Percentiles rank a stretch among this genome's conserved stretches.
Conservation (phyloP, 2,113 vertebrate genomes). For the Centropus bengalensis region DNA sequence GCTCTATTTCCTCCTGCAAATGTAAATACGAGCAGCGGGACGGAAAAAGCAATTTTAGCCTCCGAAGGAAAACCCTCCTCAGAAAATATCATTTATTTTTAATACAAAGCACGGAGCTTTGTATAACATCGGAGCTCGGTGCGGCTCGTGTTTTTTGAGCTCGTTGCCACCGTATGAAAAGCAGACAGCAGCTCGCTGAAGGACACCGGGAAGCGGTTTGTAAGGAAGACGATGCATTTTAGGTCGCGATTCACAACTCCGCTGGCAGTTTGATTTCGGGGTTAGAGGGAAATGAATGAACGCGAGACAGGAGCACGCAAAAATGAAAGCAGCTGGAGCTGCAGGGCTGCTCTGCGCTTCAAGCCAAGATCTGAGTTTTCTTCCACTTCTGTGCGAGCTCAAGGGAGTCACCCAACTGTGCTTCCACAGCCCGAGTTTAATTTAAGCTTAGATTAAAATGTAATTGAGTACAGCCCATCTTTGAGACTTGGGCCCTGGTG, state of each 20-base stretch:
- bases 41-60: background rate
- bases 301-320: background rate
- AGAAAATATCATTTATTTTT: background rate
- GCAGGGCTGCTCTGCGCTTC: background rate
- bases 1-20: constrained; percentile 47
- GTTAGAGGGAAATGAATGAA: constrained; percentile 59
- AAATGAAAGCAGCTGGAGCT: constrained; percentile 24
- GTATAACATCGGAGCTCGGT: background rate
- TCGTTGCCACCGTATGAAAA: background rate
- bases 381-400: background rate
- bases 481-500: accelerated
- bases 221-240: background rate
- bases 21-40: background rate
- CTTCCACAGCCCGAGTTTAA: background rate
- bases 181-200: background rate
- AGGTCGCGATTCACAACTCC: background rate
- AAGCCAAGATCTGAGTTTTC: background rate
- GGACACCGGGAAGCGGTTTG: background rate
- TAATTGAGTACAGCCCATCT: background rate
- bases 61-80: background rate
- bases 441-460: background rate
- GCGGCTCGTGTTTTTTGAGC: background rate
- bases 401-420: background rate
- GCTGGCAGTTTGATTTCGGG: constrained; percentile 12
- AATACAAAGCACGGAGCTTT: background rate